phyloP scores from a whole-genome alignment of 2,888 invertebrate genomes.

The Orchestes rusci region DNA sequence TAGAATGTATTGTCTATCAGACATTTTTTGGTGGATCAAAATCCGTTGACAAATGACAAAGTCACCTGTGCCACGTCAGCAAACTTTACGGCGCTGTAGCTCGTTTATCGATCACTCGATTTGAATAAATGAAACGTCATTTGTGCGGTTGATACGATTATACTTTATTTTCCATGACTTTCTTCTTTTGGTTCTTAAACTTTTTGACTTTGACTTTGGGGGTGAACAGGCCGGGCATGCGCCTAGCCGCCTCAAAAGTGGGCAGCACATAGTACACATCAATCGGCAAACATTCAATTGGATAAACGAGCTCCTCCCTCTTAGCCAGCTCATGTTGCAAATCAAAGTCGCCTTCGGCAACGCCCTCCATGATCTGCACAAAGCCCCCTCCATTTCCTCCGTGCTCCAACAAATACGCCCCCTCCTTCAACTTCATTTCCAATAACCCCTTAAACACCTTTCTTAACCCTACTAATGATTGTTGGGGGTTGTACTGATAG shows the following conservation, averaged over 20 bases:
- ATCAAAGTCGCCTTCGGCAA: constrained; percentile 20
- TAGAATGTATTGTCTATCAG: no score
- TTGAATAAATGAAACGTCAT: no score
- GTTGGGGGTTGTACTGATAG: constrained; percentile 33
- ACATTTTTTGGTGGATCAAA: no score
- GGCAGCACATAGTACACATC: constrained; percentile 33
- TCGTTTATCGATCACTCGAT: no score
- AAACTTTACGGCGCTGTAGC: no score
- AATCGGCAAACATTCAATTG: constrained; percentile 28
- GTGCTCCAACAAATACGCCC: constrained; percentile 36
- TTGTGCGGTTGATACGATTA: no score
- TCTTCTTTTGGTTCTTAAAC: not conserved
- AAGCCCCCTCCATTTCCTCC: constrained; percentile 35
- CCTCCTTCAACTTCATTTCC: constrained; percentile 28
- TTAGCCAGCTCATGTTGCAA: constrained; percentile 27
- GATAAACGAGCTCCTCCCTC: constrained; percentile 12
- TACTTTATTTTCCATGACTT: no score
- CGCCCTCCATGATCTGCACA: no score
- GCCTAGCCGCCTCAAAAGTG: constrained; percentile 24
- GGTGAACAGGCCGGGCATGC: constrained; percentile 29
- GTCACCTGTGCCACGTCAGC: no score
- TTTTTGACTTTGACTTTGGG: not conserved
- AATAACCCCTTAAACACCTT: constrained; percentile 32
- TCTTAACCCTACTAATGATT: constrained; percentile 34
- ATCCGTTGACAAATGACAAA: no score